These are phyloP conservation scores for Tineola bisselliella DNA, from an alignment of 2,888 invertebrate species.

Conservation along the genomic window DNA sequence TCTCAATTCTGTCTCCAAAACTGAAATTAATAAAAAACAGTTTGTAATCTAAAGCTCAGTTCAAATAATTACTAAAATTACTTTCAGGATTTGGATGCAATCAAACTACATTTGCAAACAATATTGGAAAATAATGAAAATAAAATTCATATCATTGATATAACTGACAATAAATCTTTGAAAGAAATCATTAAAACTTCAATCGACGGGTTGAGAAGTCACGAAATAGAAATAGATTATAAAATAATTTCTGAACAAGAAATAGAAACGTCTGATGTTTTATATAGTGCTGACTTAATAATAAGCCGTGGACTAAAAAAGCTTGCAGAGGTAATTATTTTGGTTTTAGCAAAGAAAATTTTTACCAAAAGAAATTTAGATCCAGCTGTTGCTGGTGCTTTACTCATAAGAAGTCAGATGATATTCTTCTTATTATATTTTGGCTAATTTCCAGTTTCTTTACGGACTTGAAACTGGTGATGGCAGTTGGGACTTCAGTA, in stretches of 20 bases:
- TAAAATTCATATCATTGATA: slow-evolving; percentile 20
- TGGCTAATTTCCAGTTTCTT: too few relatives aligned
- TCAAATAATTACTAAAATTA: too few relatives aligned
- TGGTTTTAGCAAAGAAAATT: too few relatives aligned
- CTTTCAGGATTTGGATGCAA: slow-evolving; percentile 3
- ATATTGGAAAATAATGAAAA: slow-evolving; percentile 26
- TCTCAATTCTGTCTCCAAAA: too few relatives aligned
- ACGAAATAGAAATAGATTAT: background rate
- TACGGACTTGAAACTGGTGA: too few relatives aligned
- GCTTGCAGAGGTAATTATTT: background rate
- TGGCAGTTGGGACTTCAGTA: too few relatives aligned
- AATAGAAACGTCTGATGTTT: background rate
- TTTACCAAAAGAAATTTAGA: too few relatives aligned
- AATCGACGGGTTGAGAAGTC: background rate
- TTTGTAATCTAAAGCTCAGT: too few relatives aligned
- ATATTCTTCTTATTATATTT: too few relatives aligned
- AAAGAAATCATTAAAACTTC: background rate
- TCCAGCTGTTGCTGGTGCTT: too few relatives aligned
- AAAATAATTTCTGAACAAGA: background rate
- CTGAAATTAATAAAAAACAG: too few relatives aligned
- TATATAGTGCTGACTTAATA: background rate
- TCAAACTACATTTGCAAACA: slow-evolving; percentile 23
- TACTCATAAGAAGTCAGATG: too few relatives aligned
- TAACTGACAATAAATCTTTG: background rate
- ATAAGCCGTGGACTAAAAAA: background rate